Evolutionary conservation across 2,113 vertebrate species (phyloP), one percentile per base, ranked within the genome.

Genomic region (Indri indri): DNA sequence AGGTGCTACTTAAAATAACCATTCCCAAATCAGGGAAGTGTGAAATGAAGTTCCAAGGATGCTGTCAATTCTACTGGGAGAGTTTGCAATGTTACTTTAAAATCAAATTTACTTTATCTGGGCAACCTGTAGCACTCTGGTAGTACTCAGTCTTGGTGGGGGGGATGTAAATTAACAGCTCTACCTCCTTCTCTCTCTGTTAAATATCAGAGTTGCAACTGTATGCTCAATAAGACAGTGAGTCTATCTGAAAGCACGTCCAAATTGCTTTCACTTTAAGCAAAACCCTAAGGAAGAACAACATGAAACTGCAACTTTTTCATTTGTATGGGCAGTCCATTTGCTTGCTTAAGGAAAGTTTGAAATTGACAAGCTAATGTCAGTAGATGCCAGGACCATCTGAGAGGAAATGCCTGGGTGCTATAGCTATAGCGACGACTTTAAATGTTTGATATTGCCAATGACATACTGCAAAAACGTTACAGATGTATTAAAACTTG

Each of bases 1-100:
- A 96, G 84, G 91, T 87, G 94, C 89, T 93, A 93, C 63, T 96
- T 91, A 96, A 88, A 97, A 98, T 97, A 97, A 94, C 94, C 91
- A 81, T 92, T 90, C 74, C 68, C 81, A 52, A 96, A 94, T 86
- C 94, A 95, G 92, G 54, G 47, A 89, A 61, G 93, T 73, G 96
- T 93, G 93, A 96, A 68, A 70, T 94, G 91, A 97, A 84, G 65
- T 76, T 73, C 77, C 12, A 76, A 93, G 91, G 70, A 81, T 77
- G 89, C 88, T 87, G 52, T 93, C 96, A 87, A 8, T 95, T 89
- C 59, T 47, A 37, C 22, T 0, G 13, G 57, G 57, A 73, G 23
- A 63, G 45, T 70, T 8, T 87, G 73, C 52, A 50, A 32, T 45
- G 70, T 4, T 52, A 25, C 82, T 90, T 79, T 91, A 57, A 85